These are phyloP conservation scores for Polymixis flavicincta DNA, from an alignment of 2,888 invertebrate species.

Conservation along the genomic window DNA sequence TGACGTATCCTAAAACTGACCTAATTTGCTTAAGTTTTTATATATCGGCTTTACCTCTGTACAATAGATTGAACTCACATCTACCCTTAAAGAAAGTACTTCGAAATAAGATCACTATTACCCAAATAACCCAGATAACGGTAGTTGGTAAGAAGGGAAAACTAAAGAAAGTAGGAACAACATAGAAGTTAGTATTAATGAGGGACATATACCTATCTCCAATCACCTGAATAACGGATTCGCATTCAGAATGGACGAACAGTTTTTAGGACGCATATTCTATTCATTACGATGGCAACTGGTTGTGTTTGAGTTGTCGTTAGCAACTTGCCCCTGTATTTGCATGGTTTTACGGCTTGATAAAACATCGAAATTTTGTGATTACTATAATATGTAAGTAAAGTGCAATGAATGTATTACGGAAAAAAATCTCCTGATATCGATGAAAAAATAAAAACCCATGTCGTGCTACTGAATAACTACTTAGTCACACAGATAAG, in stretches of 20 bases:
- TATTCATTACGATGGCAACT: slow-evolving; percentile 2
- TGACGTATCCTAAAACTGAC: background rate
- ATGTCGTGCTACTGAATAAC: no score
- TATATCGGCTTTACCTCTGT: background rate
- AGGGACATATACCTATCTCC: slow-evolving; percentile 45
- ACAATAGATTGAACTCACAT: background rate
- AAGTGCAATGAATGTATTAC: no score
- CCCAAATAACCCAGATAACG: slow-evolving; percentile 24
- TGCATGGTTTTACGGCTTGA: no score
- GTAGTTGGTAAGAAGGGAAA: slow-evolving; percentile 26
- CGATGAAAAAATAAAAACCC: no score
- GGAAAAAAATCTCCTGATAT: no score
- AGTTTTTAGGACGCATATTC: background rate
- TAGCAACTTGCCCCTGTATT: no score
- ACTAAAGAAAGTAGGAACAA: slow-evolving; percentile 37
- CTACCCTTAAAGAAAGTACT: background rate
- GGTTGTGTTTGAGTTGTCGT: slow-evolving; percentile 1
- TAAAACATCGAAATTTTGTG: no score
- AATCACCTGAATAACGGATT: slow-evolving; percentile 41
- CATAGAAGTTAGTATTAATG: slow-evolving; percentile 45
- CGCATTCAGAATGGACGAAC: slow-evolving; percentile 20
- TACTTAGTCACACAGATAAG: no score
- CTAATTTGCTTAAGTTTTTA: background rate
- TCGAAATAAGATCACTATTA: slow-evolving; percentile 14
- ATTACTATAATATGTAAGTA: no score